These are phyloP conservation scores for Thereva unica DNA, from an alignment of 2,888 invertebrate species.

Conservation along the genomic window DNA sequence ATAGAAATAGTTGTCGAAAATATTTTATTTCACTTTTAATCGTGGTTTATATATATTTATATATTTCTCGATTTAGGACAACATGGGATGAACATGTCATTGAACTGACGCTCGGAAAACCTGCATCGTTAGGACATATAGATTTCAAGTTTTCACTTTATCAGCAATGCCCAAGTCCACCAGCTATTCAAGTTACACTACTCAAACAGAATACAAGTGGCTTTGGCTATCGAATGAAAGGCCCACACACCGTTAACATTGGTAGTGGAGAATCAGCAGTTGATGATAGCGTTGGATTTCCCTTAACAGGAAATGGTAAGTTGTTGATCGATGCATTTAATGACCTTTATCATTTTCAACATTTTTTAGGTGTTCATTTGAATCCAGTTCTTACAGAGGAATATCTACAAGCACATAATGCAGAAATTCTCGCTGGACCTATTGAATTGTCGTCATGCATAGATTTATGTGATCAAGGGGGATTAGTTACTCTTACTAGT, in stretches of 20 bases:
- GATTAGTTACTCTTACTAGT: slow-evolving; percentile 83
- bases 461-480: slow-evolving; percentile 83
- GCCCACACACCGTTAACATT: slow-evolving; percentile 54
- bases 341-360: slow-evolving; percentile 43
- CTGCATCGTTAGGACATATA: slow-evolving; percentile 82
- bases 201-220: slow-evolving; percentile 71
- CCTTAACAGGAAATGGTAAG: slow-evolving; percentile 47
- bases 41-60: slow-evolving; percentile 10
- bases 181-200: slow-evolving; percentile 77
- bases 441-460: slow-evolving; percentile 78
- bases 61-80: slow-evolving; percentile 58
- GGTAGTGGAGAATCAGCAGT: slow-evolving; percentile 58
- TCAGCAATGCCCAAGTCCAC: slow-evolving; percentile 73
- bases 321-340: slow-evolving; percentile 36
- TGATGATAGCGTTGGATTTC: slow-evolving; percentile 55
- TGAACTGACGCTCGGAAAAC: slow-evolving; percentile 82
- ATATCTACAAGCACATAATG: slow-evolving; percentile 84
- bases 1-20: background rate
- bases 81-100: slow-evolving; percentile 94
- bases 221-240: slow-evolving; percentile 64
- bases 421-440: slow-evolving; percentile 89
- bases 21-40: slow-evolving; percentile 1
- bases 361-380: slow-evolving; percentile 58
- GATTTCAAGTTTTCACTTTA: slow-evolving; percentile 86
- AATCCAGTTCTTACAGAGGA: slow-evolving; percentile 80